A percentile compares a stretch with the other conserved stretches of the same genome.
Conservation (phyloP, 1,140 invertebrate species). For the Drosophila azteca region DNA sequence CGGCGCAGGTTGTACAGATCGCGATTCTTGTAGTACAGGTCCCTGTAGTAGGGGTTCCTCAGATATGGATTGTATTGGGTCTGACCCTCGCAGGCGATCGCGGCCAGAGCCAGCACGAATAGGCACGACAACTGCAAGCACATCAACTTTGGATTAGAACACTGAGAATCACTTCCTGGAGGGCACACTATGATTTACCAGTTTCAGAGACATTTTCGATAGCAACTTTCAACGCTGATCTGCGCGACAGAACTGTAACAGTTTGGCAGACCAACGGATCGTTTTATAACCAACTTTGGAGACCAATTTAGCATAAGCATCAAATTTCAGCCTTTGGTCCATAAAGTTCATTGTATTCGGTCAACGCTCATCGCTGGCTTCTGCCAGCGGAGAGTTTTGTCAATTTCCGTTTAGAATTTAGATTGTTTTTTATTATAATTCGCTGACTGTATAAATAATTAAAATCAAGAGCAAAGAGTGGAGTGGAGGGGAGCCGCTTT, state of each 20-base stretch:
- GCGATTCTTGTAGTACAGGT: conserved; percentile 74
- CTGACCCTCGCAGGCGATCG: conserved; percentile 53
- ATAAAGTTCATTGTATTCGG: conserved; percentile 61
- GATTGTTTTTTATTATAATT: conserved; percentile 69
- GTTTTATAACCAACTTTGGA: conserved; percentile 59
- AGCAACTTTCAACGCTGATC: conserved; percentile 46
- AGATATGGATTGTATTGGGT: conserved; percentile 64
- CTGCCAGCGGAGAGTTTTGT: conserved; percentile 32
- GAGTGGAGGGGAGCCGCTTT: neutral
- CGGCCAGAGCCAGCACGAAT: conserved; percentile 40
- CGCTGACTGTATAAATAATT: conserved; percentile 40
- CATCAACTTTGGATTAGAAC: conserved; percentile 18
- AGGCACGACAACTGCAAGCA: conserved; percentile 50
- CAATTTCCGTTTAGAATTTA: conserved; percentile 80
- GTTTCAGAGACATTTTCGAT: conserved; percentile 58
- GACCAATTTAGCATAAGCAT: conserved; percentile 48
- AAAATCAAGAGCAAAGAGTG: conserved; percentile 20
- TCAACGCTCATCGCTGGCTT: conserved; percentile 17
- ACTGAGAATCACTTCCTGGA: neutral
- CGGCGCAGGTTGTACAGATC: conserved; percentile 72
- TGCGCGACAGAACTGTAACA: conserved; percentile 68
- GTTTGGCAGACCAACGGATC: conserved; percentile 22
- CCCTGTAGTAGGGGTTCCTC: conserved; percentile 58
- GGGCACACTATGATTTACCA: conserved; percentile 48
- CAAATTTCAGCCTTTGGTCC: conserved; percentile 49